phyloP scores from a whole-genome alignment of 2,888 invertebrate genomes.

The Thymelicus lineola region DNA sequence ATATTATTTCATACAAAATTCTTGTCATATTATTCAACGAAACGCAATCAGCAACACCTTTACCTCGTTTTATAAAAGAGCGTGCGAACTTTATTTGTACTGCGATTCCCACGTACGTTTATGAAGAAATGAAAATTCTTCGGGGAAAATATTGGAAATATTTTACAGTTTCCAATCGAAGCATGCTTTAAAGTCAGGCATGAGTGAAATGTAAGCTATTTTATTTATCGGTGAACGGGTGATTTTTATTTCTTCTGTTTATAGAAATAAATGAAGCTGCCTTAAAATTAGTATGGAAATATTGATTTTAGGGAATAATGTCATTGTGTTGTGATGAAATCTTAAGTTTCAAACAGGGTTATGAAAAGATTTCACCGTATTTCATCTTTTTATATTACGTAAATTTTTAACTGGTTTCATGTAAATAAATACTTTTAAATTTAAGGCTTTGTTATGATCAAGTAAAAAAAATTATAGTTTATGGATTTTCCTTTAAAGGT shows the following conservation, averaged over 20 bases:
- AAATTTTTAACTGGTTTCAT: constrained; percentile 3
- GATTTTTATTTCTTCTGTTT: constrained; percentile 18
- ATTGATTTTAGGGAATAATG: not conserved
- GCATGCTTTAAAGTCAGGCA: constrained; percentile 70
- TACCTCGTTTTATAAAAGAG: constrained; percentile 25
- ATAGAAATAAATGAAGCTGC: constrained; percentile 11
- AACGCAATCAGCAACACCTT: constrained; percentile 23
- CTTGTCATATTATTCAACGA: constrained; percentile 8
- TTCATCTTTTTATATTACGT: not conserved
- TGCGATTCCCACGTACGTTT: constrained; percentile 33
- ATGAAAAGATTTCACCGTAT: not conserved
- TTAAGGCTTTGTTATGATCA: too few relatives aligned
- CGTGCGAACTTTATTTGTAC: constrained; percentile 28
- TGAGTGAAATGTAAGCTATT: constrained; percentile 66
- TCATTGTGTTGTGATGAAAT: not conserved
- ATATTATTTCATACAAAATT: not conserved
- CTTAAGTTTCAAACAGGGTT: not conserved
- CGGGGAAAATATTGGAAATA: constrained; percentile 66
- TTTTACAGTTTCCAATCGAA: constrained; percentile 71
- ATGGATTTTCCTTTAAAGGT: too few relatives aligned
- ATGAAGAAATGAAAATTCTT: constrained; percentile 54
- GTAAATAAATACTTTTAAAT: not conserved
- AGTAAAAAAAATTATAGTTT: too few relatives aligned
- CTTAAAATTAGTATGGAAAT: not conserved
- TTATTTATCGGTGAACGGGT: constrained; percentile 57